Conservation (phyloP, 2,797 vertebrate genomes). For the Sorex maritimensis region DNA sequence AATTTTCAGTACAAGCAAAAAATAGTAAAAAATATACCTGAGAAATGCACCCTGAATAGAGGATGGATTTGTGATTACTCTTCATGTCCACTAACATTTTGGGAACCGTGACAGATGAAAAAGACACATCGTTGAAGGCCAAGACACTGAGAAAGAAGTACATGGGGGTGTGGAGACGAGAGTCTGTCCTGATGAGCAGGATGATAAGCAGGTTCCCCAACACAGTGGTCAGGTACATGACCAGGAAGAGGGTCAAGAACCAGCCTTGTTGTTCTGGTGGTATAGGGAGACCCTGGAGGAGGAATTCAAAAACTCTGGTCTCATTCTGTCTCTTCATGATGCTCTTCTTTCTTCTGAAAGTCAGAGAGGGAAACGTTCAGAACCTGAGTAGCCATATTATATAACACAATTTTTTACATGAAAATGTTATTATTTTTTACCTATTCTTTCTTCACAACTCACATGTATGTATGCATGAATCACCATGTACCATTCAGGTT, state of each 20-base stretch:
- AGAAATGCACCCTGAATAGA: not conserved
- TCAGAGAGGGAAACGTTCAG: not conserved
- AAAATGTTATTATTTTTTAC: too few species aligned
- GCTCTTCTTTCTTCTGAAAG: not conserved
- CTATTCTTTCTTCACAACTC: too few species aligned
- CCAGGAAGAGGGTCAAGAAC: not conserved
- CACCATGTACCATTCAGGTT: too few species aligned
- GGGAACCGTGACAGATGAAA: not conserved
- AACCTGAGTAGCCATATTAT: too few species aligned
- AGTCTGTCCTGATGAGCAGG: not conserved
- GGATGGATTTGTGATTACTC: not conserved
- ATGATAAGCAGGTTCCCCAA: not conserved
- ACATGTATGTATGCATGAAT: too few species aligned
- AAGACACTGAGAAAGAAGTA: not conserved
- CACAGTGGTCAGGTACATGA: not conserved
- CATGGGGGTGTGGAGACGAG: not conserved
- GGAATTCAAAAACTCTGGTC: not conserved
- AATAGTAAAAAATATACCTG: not conserved
- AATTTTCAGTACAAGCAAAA: not conserved
- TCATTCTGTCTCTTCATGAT: not conserved
- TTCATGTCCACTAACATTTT: not conserved
- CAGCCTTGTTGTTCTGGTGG: not conserved
- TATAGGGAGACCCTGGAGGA: not conserved
- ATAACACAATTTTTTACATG: too few species aligned
- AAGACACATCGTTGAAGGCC: not conserved